A percentile compares a stretch with the other conserved stretches of the same genome.
Conservation (phyloP, 2,113 vertebrate species). For the Solenodon paradoxus region DNA sequence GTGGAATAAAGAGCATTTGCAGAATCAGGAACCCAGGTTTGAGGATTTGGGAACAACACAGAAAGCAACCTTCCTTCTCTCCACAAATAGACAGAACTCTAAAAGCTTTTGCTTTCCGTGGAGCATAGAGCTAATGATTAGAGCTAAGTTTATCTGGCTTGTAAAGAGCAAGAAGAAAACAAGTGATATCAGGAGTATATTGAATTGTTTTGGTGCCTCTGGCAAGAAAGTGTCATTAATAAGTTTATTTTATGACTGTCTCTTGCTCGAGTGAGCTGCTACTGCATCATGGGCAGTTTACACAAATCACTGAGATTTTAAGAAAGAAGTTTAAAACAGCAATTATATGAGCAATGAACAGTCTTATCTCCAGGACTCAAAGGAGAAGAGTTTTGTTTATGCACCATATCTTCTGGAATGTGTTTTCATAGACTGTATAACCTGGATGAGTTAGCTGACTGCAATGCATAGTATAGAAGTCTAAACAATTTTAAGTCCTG, state of each 20-base stretch:
- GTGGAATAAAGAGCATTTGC: not conserved
- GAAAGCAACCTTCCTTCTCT: not conserved
- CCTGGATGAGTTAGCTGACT: not conserved
- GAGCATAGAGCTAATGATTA: not conserved
- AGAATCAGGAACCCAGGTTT: not conserved
- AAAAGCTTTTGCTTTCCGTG: not conserved
- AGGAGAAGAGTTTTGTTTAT: not conserved
- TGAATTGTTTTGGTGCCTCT: constrained; percentile 4
- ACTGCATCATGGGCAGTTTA: not conserved
- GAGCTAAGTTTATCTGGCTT: not conserved
- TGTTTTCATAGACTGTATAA: constrained; percentile 14
- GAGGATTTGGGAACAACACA: not conserved
- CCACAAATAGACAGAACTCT: not conserved
- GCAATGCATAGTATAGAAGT: not conserved
- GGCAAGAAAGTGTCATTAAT: not conserved
- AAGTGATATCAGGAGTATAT: not conserved
- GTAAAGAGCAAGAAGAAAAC: constrained; percentile 1
- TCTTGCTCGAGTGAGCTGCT: constrained; percentile 11
- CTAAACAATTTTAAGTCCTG: not conserved
- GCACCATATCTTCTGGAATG: not conserved
- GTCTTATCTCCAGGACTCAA: constrained; percentile 22
- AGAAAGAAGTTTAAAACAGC: not conserved
- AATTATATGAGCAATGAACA: constrained; percentile 4
- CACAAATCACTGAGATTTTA: not conserved
- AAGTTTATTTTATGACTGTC: constrained; percentile 17